Conservation (phyloP, 1,140 invertebrate species). For the Kradibia gibbosae region DNA sequence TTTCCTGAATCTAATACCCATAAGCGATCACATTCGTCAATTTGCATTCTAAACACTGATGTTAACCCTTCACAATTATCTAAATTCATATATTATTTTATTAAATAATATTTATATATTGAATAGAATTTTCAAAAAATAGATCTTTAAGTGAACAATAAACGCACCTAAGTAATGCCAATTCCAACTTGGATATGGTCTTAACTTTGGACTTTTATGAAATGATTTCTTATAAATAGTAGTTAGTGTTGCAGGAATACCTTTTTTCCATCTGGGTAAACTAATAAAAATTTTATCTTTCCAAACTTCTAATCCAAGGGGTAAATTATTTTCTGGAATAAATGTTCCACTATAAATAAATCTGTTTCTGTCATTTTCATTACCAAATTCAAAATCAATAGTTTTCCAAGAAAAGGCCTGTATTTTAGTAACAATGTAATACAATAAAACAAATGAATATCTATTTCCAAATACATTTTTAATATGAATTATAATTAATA, state of each 20-base stretch:
- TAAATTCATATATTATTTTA: conserved; percentile 45
- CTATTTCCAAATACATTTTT: too few species aligned
- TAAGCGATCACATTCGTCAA: conserved; percentile 79
- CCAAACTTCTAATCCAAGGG: conserved; percentile 81
- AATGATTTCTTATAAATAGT: conserved; percentile 73
- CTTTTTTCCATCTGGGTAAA: conserved; percentile 86
- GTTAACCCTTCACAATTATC: conserved; percentile 78
- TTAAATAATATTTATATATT: background rate
- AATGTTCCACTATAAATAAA: conserved; percentile 75
- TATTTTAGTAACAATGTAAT: conserved; percentile 7
- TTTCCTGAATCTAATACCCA: conserved; percentile 87
- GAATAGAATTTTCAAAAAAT: background rate
- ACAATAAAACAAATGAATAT: background rate
- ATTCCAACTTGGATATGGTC: conserved; percentile 83
- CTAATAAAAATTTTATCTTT: conserved; percentile 79
- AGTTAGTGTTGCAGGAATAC: conserved; percentile 80
- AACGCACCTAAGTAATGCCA: conserved; percentile 77
- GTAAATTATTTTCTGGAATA: conserved; percentile 81
- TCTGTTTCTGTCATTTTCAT: conserved; percentile 65
- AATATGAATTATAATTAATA: background rate
- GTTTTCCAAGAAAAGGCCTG: conserved; percentile 75
- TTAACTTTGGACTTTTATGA: conserved; percentile 77
- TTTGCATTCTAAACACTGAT: conserved; percentile 83
- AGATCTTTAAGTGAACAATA: background rate
- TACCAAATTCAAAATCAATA: conserved; percentile 75